Evolutionary conservation across 2,888 invertebrate species (phyloP).

Genomic region (Rhingia rostrata): DNA sequence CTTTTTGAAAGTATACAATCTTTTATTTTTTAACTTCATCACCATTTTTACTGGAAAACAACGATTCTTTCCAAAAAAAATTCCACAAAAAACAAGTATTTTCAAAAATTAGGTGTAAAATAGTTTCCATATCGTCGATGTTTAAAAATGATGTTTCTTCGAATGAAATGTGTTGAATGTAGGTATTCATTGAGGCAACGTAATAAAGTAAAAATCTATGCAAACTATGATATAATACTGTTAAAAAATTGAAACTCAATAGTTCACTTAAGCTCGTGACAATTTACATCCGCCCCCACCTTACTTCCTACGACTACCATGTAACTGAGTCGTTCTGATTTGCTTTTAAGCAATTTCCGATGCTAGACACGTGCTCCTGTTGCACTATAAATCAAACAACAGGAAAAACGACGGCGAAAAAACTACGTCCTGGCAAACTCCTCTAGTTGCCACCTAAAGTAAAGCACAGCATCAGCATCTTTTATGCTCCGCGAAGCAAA

Average conservation of each 20-base stretch:
- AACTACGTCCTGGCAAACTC: neutral
- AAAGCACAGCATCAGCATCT: conserved; percentile 63
- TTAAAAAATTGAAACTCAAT: neutral
- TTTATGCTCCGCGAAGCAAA: conserved; percentile 57
- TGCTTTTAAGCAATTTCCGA: conserved; percentile 26
- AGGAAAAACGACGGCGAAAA: neutral
- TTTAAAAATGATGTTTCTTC: no score
- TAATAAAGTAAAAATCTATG: no score
- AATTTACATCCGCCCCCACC: neutral
- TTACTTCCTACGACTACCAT: neutral
- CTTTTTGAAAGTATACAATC: no score
- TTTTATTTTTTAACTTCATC: no score
- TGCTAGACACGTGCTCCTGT: conserved; percentile 58
- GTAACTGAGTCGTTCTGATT: conserved; percentile 44
- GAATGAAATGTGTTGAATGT: no score
- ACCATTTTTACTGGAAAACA: no score
- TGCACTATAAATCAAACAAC: conserved; percentile 64
- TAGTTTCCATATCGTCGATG: no score
- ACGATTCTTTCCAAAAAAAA: no score
- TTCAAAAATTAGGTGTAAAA: no score
- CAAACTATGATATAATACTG: no score
- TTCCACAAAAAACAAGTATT: no score
- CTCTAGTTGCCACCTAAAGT: conserved; percentile 29
- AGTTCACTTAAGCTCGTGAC: conserved; percentile 11
- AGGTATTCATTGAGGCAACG: no score